Base-by-base conservation (phyloP, 2,113 vertebrate genomes). In the Trichechus manatus region DNA sequence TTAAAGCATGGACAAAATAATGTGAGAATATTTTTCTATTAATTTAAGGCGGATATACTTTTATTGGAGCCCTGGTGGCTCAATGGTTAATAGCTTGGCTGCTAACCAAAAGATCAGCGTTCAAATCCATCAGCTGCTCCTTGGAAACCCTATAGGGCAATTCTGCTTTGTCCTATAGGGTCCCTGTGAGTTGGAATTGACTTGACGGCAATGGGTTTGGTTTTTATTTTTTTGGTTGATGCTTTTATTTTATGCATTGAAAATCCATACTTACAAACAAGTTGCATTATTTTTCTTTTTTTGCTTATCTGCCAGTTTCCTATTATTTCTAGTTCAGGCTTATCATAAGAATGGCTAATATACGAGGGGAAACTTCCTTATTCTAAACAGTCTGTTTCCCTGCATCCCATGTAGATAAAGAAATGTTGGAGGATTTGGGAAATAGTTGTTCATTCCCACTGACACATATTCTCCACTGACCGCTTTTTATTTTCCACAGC, bases 341-440 rank as follows among this genome's bases (percentile, higher is more conserved):
- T 93, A 86, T 74, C 1, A 5, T 75, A 86, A 79, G 39, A 88
- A 83, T 96, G 61, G 68, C 56, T 87, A 77, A 77, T 29, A 29
- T 56, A 42, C 9, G 44, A 78, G 17, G 56, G 79, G n/a, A 80
- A 78, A 50, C 17, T 20, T 95, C 5, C 9, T 25, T 5, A 22
- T 94, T 94, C 72, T 93, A 39, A 85, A 39, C 64, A 90, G 33
- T 86, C 10, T 87, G 19, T 68, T 95, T 77, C 14, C 70, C 19
- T 82, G 36, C 1, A 83, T 39, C 6, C 2, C 33, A 66, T 82
- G 93, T 96, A 33, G 42, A 78, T 84, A 75, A 94, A 87, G 74
- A 92, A 82, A 9, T 79, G 4, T 88, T 25, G 31, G 23, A 92
- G 91, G 47, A 91, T 59, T 66, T 91, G 87, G 87, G 66, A 78